Evolutionary conservation across 1,140 invertebrate genomes (phyloP).

Genomic region (Danaus melanippus): DNA sequence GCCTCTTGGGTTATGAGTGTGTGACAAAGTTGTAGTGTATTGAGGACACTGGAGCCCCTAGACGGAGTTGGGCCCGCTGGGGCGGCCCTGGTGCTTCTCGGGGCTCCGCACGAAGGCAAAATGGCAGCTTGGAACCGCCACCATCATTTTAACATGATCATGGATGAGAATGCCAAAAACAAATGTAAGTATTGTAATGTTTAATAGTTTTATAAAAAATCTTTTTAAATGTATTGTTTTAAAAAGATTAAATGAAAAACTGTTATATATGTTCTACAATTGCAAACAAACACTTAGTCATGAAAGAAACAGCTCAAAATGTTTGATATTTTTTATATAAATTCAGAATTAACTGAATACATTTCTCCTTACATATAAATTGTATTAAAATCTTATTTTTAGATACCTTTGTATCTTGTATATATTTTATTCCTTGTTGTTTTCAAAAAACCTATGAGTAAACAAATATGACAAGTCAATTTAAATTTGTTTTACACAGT

Average conservation of each 20-base stretch:
- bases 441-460: too few relatives aligned
- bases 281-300: too few relatives aligned
- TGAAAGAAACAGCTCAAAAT: too few relatives aligned
- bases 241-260: neutral
- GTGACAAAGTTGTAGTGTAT: slow-evolving; percentile 65
- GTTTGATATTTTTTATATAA: too few relatives aligned
- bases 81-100: slow-evolving; percentile 71
- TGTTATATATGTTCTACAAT: neutral
- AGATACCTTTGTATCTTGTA: too few relatives aligned
- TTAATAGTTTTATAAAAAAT: neutral
- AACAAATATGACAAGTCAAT: too few relatives aligned
- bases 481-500: too few relatives aligned
- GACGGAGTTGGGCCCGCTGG: slow-evolving; percentile 71
- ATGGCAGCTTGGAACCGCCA: slow-evolving; percentile 81
- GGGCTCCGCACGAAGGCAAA: slow-evolving; percentile 74
- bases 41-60: slow-evolving; percentile 72
- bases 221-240: too few relatives aligned
- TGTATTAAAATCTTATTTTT: too few relatives aligned
- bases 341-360: too few relatives aligned
- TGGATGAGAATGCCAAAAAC: slow-evolving; percentile 79
- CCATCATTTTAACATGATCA: slow-evolving; percentile 79
- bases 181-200: slow-evolving; percentile 74
- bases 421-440: too few relatives aligned
- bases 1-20: slow-evolving; percentile 68
- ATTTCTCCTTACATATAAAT: too few relatives aligned